Base-by-base conservation (phyloP, 2,888 invertebrate species). In the Galerucella pusilla region DNA sequence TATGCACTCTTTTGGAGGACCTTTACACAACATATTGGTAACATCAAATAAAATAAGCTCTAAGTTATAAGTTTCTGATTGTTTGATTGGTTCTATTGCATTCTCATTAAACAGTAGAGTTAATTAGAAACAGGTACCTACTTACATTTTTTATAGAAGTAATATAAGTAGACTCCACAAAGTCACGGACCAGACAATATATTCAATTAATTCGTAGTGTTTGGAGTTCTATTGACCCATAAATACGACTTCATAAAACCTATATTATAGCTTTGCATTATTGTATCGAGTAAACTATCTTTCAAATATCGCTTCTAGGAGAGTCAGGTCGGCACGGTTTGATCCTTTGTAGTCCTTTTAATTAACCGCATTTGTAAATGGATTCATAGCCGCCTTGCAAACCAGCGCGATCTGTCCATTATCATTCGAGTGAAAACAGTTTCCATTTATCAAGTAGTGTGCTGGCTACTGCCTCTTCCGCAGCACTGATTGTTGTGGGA, bases 291-390 rank as follows among this genome's bases (percentile, higher is more conserved):
- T 52, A 6, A n/a, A 52, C n/a, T 63, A 42, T 63, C n/a, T 63
- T 63, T 45, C 45, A n/a, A 20, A 63, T 63, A 63, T 63, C 45
- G n/a, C n/a, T 6, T 16, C 16, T 14, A 67, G 57, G 59, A 54
- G 42, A 54, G 59, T 77, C 77, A 77, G 78, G 67, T 76, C 68
- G 68, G 70, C 73, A 60, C 54, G 42, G 45, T 72, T 72, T 67
- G 63, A 72, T 74, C 75, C 73, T 80, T 80, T 78, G 75, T 77
- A 77, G 78, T 82, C 82, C 79, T 81, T 57, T 57, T 83, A 83
- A 83, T 83, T 83, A 82, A 81, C 83, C 81, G 77, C 82, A 78
- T 77, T 81, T 78, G 81, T 81, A 82, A 83, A 82, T 83, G 81
- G 81, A 82, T 80, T 77, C 77, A 73, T 76, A 78, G 76, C 74